These are phyloP conservation scores for Neoascia interrupta DNA, from an alignment of 2,888 invertebrate genomes.

Conservation along the genomic window DNA sequence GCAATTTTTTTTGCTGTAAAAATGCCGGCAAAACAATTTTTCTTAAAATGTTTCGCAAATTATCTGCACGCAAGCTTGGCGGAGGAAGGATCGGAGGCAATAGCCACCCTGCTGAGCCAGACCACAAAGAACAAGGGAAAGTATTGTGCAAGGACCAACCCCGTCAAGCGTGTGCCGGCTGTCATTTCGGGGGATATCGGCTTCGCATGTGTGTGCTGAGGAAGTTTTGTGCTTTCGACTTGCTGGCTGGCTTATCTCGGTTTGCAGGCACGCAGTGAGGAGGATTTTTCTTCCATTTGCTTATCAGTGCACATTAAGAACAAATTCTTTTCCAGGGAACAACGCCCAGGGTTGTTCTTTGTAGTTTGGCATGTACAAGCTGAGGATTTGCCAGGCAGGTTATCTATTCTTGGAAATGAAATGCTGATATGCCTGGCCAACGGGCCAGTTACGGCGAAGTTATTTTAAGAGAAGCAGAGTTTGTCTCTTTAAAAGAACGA, in stretches of 20 bases:
- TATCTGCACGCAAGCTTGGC: not conserved
- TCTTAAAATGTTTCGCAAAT: not conserved
- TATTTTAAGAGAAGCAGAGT: no score
- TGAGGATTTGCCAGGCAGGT: no score
- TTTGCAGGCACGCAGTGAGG: conserved; percentile 4
- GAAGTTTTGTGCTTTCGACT: conserved; percentile 3
- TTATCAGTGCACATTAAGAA: conserved; percentile 37
- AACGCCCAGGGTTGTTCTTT: conserved; percentile 43
- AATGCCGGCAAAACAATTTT: conserved; percentile 21
- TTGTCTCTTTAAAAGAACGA: no score
- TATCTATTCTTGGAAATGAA: not conserved
- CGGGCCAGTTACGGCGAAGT: no score
- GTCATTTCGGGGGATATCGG: conserved; percentile 15
- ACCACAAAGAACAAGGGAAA: conserved; percentile 35
- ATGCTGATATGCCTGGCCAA: no score
- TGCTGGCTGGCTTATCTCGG: conserved; percentile 34
- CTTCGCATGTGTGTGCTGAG: conserved; percentile 18
- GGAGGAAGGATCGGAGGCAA: not conserved
- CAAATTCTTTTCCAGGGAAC: conserved; percentile 9
- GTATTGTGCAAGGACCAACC: conserved; percentile 63
- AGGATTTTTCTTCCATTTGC: no score
- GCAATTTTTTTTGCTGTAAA: not conserved
- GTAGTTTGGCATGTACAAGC: conserved; percentile 6
- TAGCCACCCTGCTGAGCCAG: not conserved
- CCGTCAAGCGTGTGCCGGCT: conserved; percentile 44